Percentiles rank a stretch among this genome's conserved stretches.
Conservation (phyloP, 1,140 invertebrate species). For the Dendroctonus valens region DNA sequence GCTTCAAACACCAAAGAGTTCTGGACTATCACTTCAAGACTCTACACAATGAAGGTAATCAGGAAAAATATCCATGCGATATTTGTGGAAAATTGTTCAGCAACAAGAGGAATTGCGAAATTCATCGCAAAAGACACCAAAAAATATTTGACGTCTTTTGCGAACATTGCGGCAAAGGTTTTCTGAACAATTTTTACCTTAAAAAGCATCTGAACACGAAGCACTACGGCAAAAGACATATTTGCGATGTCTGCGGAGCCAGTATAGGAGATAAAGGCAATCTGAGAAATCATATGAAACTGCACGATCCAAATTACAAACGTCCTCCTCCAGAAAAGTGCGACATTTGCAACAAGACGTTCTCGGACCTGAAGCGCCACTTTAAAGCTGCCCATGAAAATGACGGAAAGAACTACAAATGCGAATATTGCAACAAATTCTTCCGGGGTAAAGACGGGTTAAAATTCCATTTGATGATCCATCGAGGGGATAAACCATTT, state of each 20-base stretch:
- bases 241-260: constrained; percentile 59
- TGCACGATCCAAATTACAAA: constrained; percentile 57
- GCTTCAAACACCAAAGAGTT: constrained; percentile 50
- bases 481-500: constrained; percentile 31
- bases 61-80: constrained; percentile 38
- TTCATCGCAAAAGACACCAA: constrained; percentile 62
- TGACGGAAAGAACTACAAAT: constrained; percentile 28
- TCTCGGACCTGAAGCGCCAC: constrained; percentile 60
- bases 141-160: constrained; percentile 50
- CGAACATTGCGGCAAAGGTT: constrained; percentile 40
- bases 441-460: constrained; percentile 26
- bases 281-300: constrained; percentile 56
- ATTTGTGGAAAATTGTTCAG: constrained; percentile 63
- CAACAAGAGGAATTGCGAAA: constrained; percentile 62
- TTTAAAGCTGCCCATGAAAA: constrained; percentile 28
- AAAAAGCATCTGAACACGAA: constrained; percentile 24
- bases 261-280: constrained; percentile 66
- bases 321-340: constrained; percentile 56
- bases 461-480: constrained; percentile 29
- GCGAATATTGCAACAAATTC: constrained; percentile 27
- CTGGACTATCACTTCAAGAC: constrained; percentile 29
- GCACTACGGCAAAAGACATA: constrained; percentile 30
- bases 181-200: constrained; percentile 26
- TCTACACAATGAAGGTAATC: constrained; percentile 10
- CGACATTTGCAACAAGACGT: constrained; percentile 36